These are phyloP conservation scores for Andrena dorsata DNA, from an alignment of 2,888 invertebrate species.

Conservation along the genomic window DNA sequence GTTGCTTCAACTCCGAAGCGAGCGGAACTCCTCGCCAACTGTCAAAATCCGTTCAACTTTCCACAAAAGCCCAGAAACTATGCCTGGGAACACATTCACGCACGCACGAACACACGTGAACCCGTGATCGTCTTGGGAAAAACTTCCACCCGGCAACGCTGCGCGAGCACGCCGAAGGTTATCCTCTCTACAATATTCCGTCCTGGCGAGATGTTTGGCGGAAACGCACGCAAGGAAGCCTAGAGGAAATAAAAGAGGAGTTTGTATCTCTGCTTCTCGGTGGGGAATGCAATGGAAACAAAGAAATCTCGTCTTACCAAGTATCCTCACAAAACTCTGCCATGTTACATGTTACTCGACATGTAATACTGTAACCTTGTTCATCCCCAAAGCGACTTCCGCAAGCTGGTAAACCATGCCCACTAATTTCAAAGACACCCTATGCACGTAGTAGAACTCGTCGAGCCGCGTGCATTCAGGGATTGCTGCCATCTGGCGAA, in stretches of 20 bases:
- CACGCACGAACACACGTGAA: constrained; percentile 1
- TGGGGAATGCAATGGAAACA: not conserved
- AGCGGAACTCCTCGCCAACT: constrained; percentile 30
- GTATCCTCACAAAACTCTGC: not conserved
- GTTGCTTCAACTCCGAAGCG: not conserved
- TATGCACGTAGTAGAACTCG: not conserved
- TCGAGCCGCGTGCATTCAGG: not conserved
- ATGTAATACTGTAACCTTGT: not conserved
- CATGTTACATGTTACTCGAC: no score
- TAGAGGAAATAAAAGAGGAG: constrained; percentile 4
- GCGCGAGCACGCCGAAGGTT: constrained; percentile 15
- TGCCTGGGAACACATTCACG: constrained; percentile 22
- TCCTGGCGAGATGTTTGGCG: constrained; percentile 9
- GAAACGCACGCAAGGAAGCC: not conserved
- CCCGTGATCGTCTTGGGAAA: not conserved
- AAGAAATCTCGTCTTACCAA: not conserved
- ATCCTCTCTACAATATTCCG: constrained; percentile 4
- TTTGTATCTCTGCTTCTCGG: not conserved
- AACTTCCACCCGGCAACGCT: constrained; percentile 22
- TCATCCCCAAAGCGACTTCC: not conserved
- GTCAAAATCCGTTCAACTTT: constrained; percentile 43
- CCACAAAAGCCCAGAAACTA: constrained; percentile 44
- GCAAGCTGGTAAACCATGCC: not conserved
- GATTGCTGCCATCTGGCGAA: constrained; percentile 1
- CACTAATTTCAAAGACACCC: not conserved